Conservation (phyloP, 2,888 invertebrate species). For the Anthophora plumipes region DNA sequence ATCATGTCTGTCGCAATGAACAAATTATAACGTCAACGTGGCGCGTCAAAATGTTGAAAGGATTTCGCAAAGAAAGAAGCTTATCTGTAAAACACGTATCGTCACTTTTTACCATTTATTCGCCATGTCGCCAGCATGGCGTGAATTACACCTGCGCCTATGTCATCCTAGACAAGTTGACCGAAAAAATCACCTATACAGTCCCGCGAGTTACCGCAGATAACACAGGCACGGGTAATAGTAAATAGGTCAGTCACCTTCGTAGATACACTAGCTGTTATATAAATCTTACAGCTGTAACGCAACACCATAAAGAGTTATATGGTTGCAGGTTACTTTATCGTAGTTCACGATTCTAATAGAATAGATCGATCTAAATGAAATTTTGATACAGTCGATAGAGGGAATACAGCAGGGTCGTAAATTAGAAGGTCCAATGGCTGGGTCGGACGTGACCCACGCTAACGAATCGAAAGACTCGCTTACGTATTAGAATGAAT, state of each 20-base stretch:
- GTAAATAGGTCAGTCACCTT: slow-evolving; percentile 74
- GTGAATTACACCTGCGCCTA: slow-evolving; percentile 49
- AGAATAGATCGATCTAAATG: background rate
- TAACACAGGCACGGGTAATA: slow-evolving; percentile 63
- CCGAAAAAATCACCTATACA: slow-evolving; percentile 41
- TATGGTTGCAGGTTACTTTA: slow-evolving; percentile 52
- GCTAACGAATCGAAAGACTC: too few relatives aligned
- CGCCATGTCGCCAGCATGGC: slow-evolving; percentile 19
- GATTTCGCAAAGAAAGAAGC: background rate
- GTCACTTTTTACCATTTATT: slow-evolving; percentile 8
- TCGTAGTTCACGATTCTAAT: slow-evolving; percentile 44
- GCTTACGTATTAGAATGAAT: too few relatives aligned
- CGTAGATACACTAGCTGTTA: slow-evolving; percentile 67
- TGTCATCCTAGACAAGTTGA: slow-evolving; percentile 48
- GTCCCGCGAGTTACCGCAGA: slow-evolving; percentile 55
- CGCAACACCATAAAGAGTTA: slow-evolving; percentile 56
- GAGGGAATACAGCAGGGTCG: too few relatives aligned
- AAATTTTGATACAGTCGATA: background rate
- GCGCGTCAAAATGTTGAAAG: background rate
- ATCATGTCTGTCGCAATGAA: background rate
- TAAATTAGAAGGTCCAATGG: too few relatives aligned
- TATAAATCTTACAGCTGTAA: slow-evolving; percentile 66
- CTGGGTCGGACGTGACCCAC: too few relatives aligned
- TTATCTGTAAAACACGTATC: slow-evolving; percentile 9
- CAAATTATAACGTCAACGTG: too few relatives aligned